These are phyloP conservation scores for Muntiacus reevesi DNA, from an alignment of 2,113 vertebrate species.

Conservation along the genomic window DNA sequence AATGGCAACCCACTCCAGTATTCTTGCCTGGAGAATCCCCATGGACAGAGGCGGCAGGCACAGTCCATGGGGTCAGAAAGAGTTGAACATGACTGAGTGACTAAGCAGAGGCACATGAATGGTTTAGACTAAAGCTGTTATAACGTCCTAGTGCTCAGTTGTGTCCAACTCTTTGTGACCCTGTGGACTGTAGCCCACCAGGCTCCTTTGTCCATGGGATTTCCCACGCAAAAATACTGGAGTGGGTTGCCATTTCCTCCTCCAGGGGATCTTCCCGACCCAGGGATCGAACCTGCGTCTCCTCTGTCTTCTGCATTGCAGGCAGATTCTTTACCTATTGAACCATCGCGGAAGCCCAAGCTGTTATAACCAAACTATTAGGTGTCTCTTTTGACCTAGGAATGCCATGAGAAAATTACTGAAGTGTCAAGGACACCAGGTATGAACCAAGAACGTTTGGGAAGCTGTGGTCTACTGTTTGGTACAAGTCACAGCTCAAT, in stretches of 20 bases:
- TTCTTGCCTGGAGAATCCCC: neutral
- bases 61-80: neutral
- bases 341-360: neutral
- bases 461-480: neutral
- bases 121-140: neutral
- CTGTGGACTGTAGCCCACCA: neutral
- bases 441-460: neutral
- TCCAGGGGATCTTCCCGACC: neutral
- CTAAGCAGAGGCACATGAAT: neutral
- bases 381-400: neutral
- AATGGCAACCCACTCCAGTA: neutral
- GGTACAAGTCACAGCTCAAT: rapidly evolving
- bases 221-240: neutral
- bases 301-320: neutral
- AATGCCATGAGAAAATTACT: neutral
- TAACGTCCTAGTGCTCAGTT: neutral
- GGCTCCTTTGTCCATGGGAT: neutral
- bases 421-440: too few species aligned
- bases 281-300: neutral
- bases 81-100: neutral
- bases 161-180: neutral
- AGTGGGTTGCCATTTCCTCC: neutral
- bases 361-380: neutral
- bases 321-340: neutral
- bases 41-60: neutral